Evolutionary conservation across 2,797 vertebrate species (phyloP).

Genomic region (Thunnus albacares): DNA sequence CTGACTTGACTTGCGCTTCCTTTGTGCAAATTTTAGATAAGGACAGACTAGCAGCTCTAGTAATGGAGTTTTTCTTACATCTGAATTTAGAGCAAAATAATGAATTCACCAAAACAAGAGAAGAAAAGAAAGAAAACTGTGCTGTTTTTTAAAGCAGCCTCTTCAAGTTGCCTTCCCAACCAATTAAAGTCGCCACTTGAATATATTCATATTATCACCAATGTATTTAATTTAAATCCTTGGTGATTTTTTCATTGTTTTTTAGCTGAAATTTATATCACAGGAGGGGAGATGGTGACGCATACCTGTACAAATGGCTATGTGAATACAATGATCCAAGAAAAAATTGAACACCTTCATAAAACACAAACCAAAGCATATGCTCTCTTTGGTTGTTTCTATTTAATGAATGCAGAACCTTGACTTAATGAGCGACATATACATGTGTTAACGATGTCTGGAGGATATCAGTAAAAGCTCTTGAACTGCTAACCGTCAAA

Average conservation of each 20-base stretch:
- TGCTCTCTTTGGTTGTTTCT: not conserved
- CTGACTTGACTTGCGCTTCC: conserved; percentile 28
- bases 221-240: not conserved
- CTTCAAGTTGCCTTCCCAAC: conserved; percentile 1
- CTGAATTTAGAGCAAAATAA: conserved; percentile 26
- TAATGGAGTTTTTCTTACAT: not conserved
- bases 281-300: not conserved
- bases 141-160: not conserved
- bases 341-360: not conserved
- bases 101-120: conserved; percentile 31
- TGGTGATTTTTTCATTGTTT: not conserved
- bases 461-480: conserved; percentile 38
- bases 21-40: conserved; percentile 25
- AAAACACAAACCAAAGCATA: conserved; percentile 9
- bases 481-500: conserved; percentile 12
- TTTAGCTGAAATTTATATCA: not conserved
- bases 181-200: not conserved
- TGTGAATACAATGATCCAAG: conserved; percentile 1
- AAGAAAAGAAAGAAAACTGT: not conserved
- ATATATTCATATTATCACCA: not conserved
- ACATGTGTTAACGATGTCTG: conserved; percentile 24
- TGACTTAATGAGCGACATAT: not conserved
- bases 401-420: conserved; percentile 5
- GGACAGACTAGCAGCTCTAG: not conserved
- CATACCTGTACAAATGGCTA: not conserved